A percentile compares a stretch with the other conserved stretches of the same genome.
Evolutionary conservation across 2,888 invertebrate species (phyloP).

Genomic region (Chrysotoxum bicinctum): DNA sequence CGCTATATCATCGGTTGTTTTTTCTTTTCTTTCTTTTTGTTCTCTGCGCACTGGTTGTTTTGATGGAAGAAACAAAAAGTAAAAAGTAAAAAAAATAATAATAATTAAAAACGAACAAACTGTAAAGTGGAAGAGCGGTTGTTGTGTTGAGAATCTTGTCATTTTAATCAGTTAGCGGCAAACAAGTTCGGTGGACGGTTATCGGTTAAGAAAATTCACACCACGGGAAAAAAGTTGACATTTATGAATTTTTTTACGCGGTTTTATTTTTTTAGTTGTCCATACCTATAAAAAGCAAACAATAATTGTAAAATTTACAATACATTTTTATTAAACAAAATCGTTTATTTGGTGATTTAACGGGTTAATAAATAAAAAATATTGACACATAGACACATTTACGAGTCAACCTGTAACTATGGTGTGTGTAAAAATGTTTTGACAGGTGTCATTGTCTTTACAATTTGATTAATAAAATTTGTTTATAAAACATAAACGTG

Average conservation of each 20-base stretch:
- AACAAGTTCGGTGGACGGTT: constrained; percentile 74
- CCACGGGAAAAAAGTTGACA: not conserved
- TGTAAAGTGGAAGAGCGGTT: constrained; percentile 65
- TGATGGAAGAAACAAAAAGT: not conserved
- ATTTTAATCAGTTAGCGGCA: constrained; percentile 70
- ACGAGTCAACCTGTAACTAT: not conserved
- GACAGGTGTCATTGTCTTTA: constrained; percentile 33
- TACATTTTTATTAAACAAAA: constrained; percentile 31
- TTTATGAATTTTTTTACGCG: constrained; percentile 27
- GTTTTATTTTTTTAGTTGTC: constrained; percentile 5
- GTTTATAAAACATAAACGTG: not conserved
- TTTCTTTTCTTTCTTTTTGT: not conserved
- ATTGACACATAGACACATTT: not conserved
- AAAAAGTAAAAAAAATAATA: constrained; percentile 8
- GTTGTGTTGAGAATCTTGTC: constrained; percentile 66
- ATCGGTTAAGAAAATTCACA: constrained; percentile 63
- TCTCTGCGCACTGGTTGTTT: constrained; percentile 8
- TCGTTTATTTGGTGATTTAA: constrained; percentile 14
- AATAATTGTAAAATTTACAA: constrained; percentile 51
- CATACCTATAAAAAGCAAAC: constrained; percentile 13
- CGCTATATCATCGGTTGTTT: not conserved
- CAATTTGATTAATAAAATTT: not conserved
- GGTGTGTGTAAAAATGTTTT: not conserved
- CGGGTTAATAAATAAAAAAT: not conserved
- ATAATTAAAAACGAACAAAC: constrained; percentile 57